phyloP scores from a whole-genome alignment of 2,888 invertebrate species.

The Cinara cedri region DNA sequence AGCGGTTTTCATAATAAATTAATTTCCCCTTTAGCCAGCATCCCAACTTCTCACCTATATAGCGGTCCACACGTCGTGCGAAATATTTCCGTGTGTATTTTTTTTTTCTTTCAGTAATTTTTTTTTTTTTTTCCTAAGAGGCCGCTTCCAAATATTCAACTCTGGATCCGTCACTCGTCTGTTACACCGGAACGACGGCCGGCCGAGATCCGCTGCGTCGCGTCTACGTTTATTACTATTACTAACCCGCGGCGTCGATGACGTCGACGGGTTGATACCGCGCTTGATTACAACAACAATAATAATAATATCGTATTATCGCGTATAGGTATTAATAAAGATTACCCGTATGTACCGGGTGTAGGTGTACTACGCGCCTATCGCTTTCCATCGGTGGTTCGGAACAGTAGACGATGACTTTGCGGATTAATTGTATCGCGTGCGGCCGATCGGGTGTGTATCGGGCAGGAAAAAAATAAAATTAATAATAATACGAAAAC shows the following conservation, averaged over 20 bases:
- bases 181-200: too few species aligned
- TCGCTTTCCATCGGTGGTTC: slow-evolving; percentile 24
- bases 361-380: slow-evolving; percentile 8
- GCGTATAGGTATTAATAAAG: not conserved
- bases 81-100: too few species aligned
- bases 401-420: slow-evolving; percentile 45
- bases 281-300: not conserved
- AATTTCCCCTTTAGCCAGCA: too few species aligned
- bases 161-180: too few species aligned
- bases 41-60: too few species aligned
- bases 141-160: too few species aligned
- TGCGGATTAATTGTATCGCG: slow-evolving; percentile 34
- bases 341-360: too few species aligned
- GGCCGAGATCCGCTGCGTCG: not conserved
- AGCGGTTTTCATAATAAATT: too few species aligned
- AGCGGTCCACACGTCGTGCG: too few species aligned
- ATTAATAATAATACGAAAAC: slow-evolving; percentile 7
- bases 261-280: slow-evolving; percentile 14
- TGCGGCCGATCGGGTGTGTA: slow-evolving; percentile 10
- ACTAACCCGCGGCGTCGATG: too few species aligned
- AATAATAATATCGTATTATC: not conserved
- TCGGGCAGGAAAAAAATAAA: not conserved
- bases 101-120: too few species aligned
- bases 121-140: too few species aligned
- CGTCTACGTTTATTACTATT: not conserved